A percentile compares a stretch with the other conserved stretches of the same genome.
Evolutionary conservation across 1,140 invertebrate genomes (phyloP).

Genomic region (Neuroterus valhalla): DNA sequence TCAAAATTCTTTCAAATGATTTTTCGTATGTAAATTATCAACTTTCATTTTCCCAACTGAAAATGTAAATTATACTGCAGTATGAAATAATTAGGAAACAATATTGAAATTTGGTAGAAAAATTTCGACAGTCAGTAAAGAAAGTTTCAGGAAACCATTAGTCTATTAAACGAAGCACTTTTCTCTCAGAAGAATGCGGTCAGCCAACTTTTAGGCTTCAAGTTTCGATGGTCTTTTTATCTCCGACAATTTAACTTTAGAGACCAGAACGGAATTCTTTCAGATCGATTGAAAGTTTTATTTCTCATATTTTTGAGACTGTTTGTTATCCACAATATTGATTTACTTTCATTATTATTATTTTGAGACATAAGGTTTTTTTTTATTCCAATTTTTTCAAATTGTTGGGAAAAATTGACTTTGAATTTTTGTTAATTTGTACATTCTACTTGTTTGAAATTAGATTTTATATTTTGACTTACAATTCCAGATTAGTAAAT

Average conservation of each 20-base stretch:
- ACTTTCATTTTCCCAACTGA: background rate
- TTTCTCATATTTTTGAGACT: background rate
- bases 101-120: slow-evolving; percentile 17
- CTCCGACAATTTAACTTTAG: background rate
- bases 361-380: too few relatives aligned
- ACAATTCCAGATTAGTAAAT: too few relatives aligned
- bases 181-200: slow-evolving; percentile 47
- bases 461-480: too few relatives aligned
- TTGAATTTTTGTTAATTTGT: too few relatives aligned
- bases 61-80: background rate
- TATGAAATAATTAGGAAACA: background rate
- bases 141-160: slow-evolving; percentile 36
- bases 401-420: too few relatives aligned
- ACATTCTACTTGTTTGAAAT: too few relatives aligned
- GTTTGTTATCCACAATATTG: too few relatives aligned
- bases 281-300: background rate
- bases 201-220: slow-evolving; percentile 43
- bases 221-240: background rate
- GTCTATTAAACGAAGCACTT: slow-evolving; percentile 31
- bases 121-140: slow-evolving; percentile 35
- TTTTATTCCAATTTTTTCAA: too few relatives aligned
- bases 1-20: background rate
- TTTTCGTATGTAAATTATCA: slow-evolving; percentile 28
- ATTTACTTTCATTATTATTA: too few relatives aligned
- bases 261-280: background rate